Evolutionary conservation across 2,113 vertebrate species (phyloP), one percentile per base, ranked within the genome.

Genomic region (Megaceryle maxima): DNA sequence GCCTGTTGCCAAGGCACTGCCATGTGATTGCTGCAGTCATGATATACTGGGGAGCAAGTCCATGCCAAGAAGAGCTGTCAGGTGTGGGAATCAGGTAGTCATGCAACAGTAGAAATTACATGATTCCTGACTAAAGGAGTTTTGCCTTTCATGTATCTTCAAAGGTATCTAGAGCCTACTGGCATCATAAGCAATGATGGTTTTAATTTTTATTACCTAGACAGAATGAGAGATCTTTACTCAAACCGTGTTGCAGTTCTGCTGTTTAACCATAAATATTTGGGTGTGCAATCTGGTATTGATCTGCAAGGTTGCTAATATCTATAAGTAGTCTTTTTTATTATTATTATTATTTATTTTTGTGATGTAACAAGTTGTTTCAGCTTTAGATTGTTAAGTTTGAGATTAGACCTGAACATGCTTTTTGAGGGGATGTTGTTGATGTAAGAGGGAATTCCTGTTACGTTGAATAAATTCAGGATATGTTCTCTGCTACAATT

Each of bases 231-330:
- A 84, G 35, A 68, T 88, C 35, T 87, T 93, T 68, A 92, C 64
- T 87, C 80, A 92, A 88, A 75, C 43, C 25, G 8, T 37, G 39
- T 56, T 86, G 35, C 43, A 60, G 60, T 95, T 92, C 79, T 77
- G 63, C 33, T 88, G 48, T 87, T 95, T 87, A 89, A 85, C 33
- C 18, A 21, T 82, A 91, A 92, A 94, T 96, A 92, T 94, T 92
- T 87, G 77, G 35, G 44, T 62, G 25, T 82, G 64, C 87, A 92
- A 92, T 92, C 51, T 91, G 77, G n/a, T 85, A 35, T 56, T 89
- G 87, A 79, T 92, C 62, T 82, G 50, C 37, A 88, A 73, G 39
- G 35, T 84, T 84, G 78, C 28, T 75, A 73, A 41, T 84, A 76
- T 41, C 39, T 87, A 21, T 53, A 84, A 72, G 33, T 35, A 78